Evolutionary conservation across 2,113 vertebrate species (phyloP).

Genomic region (Microtus richardsoni): DNA sequence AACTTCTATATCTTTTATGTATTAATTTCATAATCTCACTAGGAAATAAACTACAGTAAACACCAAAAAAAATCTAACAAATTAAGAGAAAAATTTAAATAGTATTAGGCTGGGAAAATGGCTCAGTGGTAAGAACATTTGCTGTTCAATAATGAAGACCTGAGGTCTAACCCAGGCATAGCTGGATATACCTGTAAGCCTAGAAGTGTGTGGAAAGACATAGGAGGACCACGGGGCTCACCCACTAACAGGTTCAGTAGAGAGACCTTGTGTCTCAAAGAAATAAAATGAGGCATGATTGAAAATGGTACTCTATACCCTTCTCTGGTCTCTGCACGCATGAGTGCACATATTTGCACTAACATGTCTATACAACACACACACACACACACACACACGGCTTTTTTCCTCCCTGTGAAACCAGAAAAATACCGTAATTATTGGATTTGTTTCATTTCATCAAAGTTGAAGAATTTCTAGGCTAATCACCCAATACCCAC

Average conservation of each 20-base stretch:
- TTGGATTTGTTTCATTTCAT: constrained; percentile 26
- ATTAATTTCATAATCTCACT: constrained; percentile 5
- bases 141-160: neutral
- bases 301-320: neutral
- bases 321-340: neutral
- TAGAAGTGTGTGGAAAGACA: neutral
- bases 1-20: neutral
- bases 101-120: neutral
- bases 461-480: neutral
- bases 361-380: neutral
- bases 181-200: neutral
- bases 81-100: constrained; percentile 16
- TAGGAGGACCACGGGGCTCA: neutral
- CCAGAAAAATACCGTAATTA: neutral
- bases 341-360: neutral
- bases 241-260: neutral
- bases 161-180: neutral
- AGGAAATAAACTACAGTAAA: constrained; percentile 16
- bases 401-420: neutral
- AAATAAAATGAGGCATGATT: neutral
- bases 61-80: neutral
- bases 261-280: neutral
- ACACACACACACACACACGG: neutral
- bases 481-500: neutral
- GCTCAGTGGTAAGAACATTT: neutral